phyloP scores from a whole-genome alignment of 2,888 invertebrate genomes.

The Muscina levida region DNA sequence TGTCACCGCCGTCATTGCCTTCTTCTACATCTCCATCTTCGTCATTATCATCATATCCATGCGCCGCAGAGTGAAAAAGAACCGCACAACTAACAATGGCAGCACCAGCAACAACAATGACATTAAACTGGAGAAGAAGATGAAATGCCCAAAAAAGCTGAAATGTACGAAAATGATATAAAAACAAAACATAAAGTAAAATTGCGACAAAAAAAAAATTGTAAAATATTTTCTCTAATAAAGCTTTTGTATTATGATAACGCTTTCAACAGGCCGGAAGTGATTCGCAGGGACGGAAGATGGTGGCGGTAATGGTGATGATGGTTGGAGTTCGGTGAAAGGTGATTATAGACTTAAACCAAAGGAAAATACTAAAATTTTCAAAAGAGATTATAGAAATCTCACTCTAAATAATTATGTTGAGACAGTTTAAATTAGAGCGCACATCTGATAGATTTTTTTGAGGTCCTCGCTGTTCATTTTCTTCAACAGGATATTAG shows the following conservation, averaged over 20 bases:
- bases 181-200: conserved; percentile 44
- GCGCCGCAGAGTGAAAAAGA: neutral
- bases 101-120: neutral
- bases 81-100: neutral
- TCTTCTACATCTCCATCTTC: neutral
- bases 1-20: neutral
- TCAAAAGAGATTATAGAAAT: no score
- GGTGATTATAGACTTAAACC: conserved; percentile 22
- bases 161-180: conserved; percentile 36
- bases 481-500: no score
- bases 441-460: no score
- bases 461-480: no score
- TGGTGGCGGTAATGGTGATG: conserved; percentile 1
- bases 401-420: no score
- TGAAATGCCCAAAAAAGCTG: conserved; percentile 5
- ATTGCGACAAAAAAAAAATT: conserved; percentile 40
- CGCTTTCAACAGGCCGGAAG: conserved; percentile 53
- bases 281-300: conserved; percentile 1
- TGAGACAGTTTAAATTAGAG: no score
- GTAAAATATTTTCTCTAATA: conserved; percentile 38
- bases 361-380: no score
- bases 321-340: neutral
- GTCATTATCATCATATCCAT: conserved; percentile 14
- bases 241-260: conserved; percentile 49
- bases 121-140: neutral